A percentile compares a stretch with the other conserved stretches of the same genome.
These are phyloP conservation scores for Tonatia bakeri DNA, from an alignment of 2,113 vertebrate genomes.

Conservation along the genomic window DNA sequence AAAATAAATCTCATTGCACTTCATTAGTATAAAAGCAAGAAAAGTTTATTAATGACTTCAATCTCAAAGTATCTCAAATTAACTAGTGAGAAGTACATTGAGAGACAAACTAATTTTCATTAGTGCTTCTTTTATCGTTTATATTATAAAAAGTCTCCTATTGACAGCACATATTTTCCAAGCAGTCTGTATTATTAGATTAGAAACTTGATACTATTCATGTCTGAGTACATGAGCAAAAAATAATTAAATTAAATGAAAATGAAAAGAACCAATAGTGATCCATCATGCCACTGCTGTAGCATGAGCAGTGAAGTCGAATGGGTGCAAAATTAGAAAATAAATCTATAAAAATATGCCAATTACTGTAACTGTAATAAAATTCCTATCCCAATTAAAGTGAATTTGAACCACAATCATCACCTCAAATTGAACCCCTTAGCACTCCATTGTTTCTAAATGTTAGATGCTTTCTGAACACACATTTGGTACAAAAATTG, in stretches of 20 bases:
- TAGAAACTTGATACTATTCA: conserved; percentile 73
- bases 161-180: conserved; percentile 78
- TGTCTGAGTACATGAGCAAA: conserved; percentile 76
- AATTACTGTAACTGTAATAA: conserved; percentile 73
- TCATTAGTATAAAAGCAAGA: conserved; percentile 69
- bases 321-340: conserved; percentile 72
- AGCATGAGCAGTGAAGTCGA: conserved; percentile 54
- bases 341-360: conserved; percentile 75
- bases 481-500: not conserved
- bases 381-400: conserved; percentile 59
- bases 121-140: conserved; percentile 80
- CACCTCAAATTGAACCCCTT: not conserved
- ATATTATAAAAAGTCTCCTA: conserved; percentile 78
- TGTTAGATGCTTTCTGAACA: conserved; percentile 16
- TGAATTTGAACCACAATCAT: conserved; percentile 1
- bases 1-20: conserved; percentile 55
- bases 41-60: conserved; percentile 80
- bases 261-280: conserved; percentile 70
- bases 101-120: conserved; percentile 72
- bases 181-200: conserved; percentile 79
- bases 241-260: conserved; percentile 83
- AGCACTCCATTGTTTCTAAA: not conserved
- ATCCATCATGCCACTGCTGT: conserved; percentile 74
- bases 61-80: conserved; percentile 81
- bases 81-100: conserved; percentile 70